Base-by-base conservation (phyloP, 2,888 invertebrate genomes). In the Oscheius sp. region DNA sequence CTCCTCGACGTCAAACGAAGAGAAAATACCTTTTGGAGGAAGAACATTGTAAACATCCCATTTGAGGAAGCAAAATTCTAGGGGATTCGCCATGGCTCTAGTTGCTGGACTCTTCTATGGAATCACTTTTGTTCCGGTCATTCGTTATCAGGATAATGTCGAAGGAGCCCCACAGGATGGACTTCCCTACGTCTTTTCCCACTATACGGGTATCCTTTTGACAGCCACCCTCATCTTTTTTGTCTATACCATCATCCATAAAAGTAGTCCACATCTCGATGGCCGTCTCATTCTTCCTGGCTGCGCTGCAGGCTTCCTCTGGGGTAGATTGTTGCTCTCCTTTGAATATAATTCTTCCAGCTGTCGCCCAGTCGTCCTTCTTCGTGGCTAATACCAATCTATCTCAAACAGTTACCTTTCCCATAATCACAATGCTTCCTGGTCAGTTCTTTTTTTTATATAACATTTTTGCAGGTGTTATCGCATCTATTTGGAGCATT, bases 351-450 rank as follows among this genome's bases (percentile, higher is more conserved):
- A 17, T 14, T 45, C 14, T 47, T 20, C 22, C 20, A 20, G 87
- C 85, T 3, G 73, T 88, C 6, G 89, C 88, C 22, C 87, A 87
- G n/a, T 79, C 86, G 4, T 81, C 85, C 36, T 89, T 88, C 77
- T 88, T 89, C 80, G 80, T 89, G 14, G 89, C 89, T 28, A 89
- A 89, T 79, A 84, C 86, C 65, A 80, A 83, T 2, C 82, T 89
- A 28, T 87, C 87, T 0, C 87, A 88, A 36, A 69, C 77, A 3
- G 76, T 76, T 62, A 86, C 87, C 24, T 89, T 88, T 71, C 89
- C 89, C 14, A 88, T 89, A 50, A 86, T 88, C 14, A 86, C 88
- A 22, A 87, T 88, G 77, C 73, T 86, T 22, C 89, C 89, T 2
- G 87, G 86, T 14, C 86, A 88, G 33, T 81, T 89, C 26, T 88